Percentiles rank a stretch among this genome's conserved stretches.
phyloP scores from a whole-genome alignment of 2,797 vertebrate genomes.

The Sphaeramia orbicularis region DNA sequence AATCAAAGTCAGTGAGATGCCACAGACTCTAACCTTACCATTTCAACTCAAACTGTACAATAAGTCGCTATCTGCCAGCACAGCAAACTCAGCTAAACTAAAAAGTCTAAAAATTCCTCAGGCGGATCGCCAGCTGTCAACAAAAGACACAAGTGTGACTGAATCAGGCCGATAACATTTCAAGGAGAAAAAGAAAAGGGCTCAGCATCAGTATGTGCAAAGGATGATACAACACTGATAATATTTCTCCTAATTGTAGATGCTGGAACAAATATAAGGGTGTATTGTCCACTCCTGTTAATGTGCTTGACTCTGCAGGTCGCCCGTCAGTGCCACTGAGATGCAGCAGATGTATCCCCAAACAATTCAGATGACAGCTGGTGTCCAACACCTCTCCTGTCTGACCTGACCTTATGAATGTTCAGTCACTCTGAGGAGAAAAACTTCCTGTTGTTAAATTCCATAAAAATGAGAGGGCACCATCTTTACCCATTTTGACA shows the following conservation, averaged over 20 bases:
- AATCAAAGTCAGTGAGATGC: conserved; percentile 62
- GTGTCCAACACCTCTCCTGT: conserved; percentile 38
- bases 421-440: conserved; percentile 22
- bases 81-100: conserved; percentile 43
- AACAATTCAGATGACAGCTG: conserved; percentile 59
- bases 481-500: conserved; percentile 55
- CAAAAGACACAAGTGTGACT: conserved; percentile 39
- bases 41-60: conserved; percentile 29
- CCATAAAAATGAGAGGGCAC: conserved; percentile 38
- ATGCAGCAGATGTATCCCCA: conserved; percentile 39
- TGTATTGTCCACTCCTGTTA: conserved; percentile 21
- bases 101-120: conserved; percentile 51
- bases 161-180: conserved; percentile 39
- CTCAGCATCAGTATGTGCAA: conserved; percentile 9
- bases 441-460: conserved; percentile 36
- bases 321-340: conserved; percentile 39
- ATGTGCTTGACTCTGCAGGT: conserved; percentile 40
- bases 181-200: conserved; percentile 40
- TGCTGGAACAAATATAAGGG: conserved; percentile 24
- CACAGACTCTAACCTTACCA: conserved; percentile 35
- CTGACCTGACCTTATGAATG: conserved; percentile 58
- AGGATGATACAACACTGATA: conserved; percentile 15
- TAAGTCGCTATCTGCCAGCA: conserved; percentile 54
- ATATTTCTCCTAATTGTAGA: conserved; percentile 28
- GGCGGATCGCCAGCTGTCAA: conserved; percentile 54